Conservation (phyloP, 2,113 vertebrate genomes). For the Psettodes erumei region DNA sequence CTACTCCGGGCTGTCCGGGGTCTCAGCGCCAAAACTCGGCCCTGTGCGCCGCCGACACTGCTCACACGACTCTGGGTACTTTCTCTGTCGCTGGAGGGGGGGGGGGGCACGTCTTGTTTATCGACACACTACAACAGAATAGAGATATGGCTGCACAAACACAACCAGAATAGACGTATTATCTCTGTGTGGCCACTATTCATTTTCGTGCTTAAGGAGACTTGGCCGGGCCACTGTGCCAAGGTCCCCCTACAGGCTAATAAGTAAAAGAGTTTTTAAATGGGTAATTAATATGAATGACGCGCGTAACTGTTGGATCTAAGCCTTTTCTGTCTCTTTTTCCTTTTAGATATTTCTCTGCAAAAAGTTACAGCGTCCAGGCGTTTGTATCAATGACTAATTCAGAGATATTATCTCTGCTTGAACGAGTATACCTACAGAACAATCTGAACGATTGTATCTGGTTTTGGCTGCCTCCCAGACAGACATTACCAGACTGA, state of each 20-base stretch:
- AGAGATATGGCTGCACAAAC: slow-evolving; percentile 46
- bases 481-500: slow-evolving; percentile 43
- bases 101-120: slow-evolving; percentile 35
- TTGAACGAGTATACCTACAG: slow-evolving; percentile 18
- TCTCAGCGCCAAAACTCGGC: slow-evolving; percentile 64
- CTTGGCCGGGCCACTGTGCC: background rate
- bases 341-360: background rate
- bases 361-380: too few species aligned
- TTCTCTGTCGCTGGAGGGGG: background rate
- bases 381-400: background rate
- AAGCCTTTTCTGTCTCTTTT: too few species aligned
- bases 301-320: too few species aligned
- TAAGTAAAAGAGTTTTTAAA: background rate
- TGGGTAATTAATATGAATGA: too few species aligned
- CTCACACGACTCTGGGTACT: slow-evolving; percentile 1
- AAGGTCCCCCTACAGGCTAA: background rate
- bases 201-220: background rate
- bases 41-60: background rate
- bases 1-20: slow-evolving; percentile 35
- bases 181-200: background rate
- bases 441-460: slow-evolving; percentile 4
- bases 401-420: slow-evolving; percentile 2
- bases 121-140: slow-evolving; percentile 29
- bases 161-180: slow-evolving; percentile 18
- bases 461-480: slow-evolving; percentile 45